These are phyloP conservation scores for Eristalinus aeneus DNA, from an alignment of 2,888 invertebrate genomes.

Conservation along the genomic window DNA sequence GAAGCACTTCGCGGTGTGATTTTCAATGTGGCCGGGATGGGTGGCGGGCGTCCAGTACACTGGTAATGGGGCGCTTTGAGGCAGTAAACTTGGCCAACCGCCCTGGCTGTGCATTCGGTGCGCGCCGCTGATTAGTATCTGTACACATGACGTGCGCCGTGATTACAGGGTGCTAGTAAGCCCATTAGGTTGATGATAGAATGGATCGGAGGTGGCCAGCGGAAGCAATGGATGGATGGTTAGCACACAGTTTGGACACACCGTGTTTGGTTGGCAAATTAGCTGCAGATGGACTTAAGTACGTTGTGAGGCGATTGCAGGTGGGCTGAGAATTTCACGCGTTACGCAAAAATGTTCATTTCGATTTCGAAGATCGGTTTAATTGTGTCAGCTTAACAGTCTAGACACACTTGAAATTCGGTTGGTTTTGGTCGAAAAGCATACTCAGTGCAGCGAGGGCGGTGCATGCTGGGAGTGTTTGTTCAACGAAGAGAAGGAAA, in stretches of 20 bases:
- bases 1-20: background rate
- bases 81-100: conserved; percentile 34
- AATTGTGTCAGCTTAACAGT: conserved; percentile 2
- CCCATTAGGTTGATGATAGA: conserved; percentile 31
- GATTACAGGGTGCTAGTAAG: conserved; percentile 9
- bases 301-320: conserved; percentile 18
- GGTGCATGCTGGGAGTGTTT: background rate
- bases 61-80: background rate
- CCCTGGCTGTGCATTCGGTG: background rate
- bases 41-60: background rate
- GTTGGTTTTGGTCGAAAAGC: background rate
- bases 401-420: conserved; percentile 3
- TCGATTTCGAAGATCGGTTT: conserved; percentile 4
- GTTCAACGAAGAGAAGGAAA: no score
- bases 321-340: background rate
- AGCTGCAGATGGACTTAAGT: conserved; percentile 7
- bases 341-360: conserved; percentile 10
- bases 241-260: background rate
- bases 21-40: background rate
- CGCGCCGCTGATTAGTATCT: background rate
- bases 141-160: conserved; percentile 2
- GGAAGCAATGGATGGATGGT: background rate
- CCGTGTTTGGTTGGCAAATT: conserved; percentile 7
- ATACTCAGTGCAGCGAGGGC: background rate
- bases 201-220: conserved; percentile 5